These are phyloP conservation scores for Danio choprae DNA, from an alignment of 2,797 vertebrate genomes.

Conservation along the genomic window DNA sequence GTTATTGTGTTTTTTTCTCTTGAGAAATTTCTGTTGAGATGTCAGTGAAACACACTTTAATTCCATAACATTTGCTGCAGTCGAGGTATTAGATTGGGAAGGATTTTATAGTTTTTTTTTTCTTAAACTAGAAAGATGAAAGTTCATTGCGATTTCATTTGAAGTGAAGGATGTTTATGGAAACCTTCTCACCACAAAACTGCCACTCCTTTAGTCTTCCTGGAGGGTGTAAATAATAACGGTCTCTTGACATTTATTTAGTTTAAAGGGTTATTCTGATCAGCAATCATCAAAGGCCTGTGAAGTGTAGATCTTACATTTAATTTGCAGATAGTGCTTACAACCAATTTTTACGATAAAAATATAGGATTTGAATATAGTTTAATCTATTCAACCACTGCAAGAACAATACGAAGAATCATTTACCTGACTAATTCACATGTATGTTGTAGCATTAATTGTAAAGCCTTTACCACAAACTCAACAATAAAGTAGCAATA, in stretches of 20 bases:
- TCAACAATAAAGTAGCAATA: background rate
- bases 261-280: background rate
- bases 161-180: slow-evolving; percentile 8
- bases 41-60: background rate
- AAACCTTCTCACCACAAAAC: slow-evolving; percentile 5
- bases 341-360: background rate
- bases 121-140: background rate
- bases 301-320: background rate
- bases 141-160: background rate
- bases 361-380: background rate
- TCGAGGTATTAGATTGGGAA: background rate
- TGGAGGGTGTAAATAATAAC: background rate
- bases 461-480: background rate
- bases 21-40: background rate
- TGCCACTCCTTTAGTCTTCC: slow-evolving; percentile 10
- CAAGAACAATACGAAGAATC: no score
- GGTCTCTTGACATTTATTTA: background rate
- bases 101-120: background rate
- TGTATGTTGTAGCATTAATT: background rate
- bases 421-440: background rate
- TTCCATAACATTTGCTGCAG: background rate
- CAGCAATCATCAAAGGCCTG: background rate
- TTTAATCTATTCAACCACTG: no score
- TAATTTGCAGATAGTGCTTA: background rate
- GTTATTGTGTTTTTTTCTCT: background rate